Percentiles rank a stretch among this genome's conserved stretches.
These are phyloP conservation scores for Brachycybe producta DNA, from an alignment of 2,888 invertebrate species.

Conservation along the genomic window DNA sequence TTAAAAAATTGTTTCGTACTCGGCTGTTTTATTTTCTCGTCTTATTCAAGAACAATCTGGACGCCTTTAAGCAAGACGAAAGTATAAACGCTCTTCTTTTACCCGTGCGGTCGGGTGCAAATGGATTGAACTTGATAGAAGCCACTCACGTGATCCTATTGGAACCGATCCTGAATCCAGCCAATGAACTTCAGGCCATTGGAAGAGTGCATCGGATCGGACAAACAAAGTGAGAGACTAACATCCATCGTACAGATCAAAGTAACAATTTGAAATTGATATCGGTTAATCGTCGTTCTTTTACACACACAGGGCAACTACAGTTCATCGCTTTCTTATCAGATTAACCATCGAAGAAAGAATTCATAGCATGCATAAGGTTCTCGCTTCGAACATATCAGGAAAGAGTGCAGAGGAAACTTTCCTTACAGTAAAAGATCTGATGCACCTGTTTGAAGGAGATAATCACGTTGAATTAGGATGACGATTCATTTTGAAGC, in stretches of 20 bases:
- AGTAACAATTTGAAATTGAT: not conserved
- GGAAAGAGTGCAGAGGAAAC: conserved; percentile 22
- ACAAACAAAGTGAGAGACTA: conserved; percentile 46
- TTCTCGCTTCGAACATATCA: not conserved
- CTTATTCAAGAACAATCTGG: conserved; percentile 27
- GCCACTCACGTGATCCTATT: conserved; percentile 62
- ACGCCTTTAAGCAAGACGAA: conserved; percentile 29
- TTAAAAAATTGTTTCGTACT: conserved; percentile 5
- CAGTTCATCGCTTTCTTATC: conserved; percentile 57
- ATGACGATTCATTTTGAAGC: too few species aligned
- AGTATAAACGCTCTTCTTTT: conserved; percentile 45
- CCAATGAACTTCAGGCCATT: conserved; percentile 60
- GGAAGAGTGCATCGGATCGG: conserved; percentile 67
- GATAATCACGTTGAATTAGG: not conserved
- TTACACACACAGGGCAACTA: conserved; percentile 42
- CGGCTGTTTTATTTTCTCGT: too few species aligned
- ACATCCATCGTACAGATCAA: not conserved
- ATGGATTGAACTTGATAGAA: conserved; percentile 63
- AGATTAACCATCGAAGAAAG: conserved; percentile 56
- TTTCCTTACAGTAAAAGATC: conserved; percentile 27
- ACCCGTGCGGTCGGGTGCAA: conserved; percentile 53
- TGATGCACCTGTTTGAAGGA: conserved; percentile 24
- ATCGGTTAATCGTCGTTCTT: too few species aligned
- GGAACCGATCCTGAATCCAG: conserved; percentile 58
- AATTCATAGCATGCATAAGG: conserved; percentile 38